Conservation (phyloP, 1,140 invertebrate species). For the Whitmania pigra region DNA sequence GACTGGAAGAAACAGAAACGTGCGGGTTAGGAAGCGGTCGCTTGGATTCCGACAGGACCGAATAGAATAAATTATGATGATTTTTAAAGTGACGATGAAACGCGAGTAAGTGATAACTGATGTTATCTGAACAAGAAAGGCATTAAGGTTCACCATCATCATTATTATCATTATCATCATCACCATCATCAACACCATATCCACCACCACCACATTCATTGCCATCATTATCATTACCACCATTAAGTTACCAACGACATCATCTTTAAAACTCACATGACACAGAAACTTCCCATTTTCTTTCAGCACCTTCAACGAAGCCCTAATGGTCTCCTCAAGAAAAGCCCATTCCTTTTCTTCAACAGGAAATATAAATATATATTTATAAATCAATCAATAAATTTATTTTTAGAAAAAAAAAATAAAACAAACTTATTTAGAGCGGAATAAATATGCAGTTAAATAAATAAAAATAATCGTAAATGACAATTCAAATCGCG, state of each 20-base stretch:
- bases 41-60: neutral
- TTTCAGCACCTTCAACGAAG: neutral
- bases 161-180: too few species aligned
- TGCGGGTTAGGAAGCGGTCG: too few species aligned
- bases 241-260: too few species aligned
- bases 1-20: slow-evolving; percentile 5
- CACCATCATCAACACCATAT: too few species aligned
- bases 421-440: too few species aligned
- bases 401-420: too few species aligned
- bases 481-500: neutral
- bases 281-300: neutral
- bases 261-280: neutral
- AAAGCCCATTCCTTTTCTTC: slow-evolving; percentile 7
- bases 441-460: too few species aligned
- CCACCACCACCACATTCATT: too few species aligned
- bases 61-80: neutral
- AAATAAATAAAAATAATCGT: neutral
- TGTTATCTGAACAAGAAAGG: neutral
- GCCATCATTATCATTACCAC: too few species aligned
- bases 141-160: neutral
- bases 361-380: neutral
- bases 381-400: too few species aligned
- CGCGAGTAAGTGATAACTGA: neutral
- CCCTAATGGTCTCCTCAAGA: neutral
- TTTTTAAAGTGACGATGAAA: neutral